phyloP scores from a whole-genome alignment of 2,888 invertebrate species.

The Aquatica leii region DNA sequence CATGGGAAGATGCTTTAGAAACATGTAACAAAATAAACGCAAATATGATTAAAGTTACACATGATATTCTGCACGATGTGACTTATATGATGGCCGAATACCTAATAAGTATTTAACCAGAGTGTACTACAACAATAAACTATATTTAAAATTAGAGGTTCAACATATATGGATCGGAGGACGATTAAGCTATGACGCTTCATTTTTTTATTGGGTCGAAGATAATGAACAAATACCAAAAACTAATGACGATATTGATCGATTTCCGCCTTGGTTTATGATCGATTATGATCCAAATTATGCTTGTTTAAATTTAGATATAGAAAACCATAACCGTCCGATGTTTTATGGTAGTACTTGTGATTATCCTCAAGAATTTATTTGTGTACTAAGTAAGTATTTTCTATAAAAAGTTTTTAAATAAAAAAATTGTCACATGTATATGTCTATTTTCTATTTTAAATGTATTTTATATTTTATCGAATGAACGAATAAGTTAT shows the following conservation, averaged over 20 bases:
- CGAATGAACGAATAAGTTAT: too few relatives aligned
- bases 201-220: constrained; percentile 12
- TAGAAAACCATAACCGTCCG: constrained; percentile 62
- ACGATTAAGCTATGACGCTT: constrained; percentile 11
- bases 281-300: constrained; percentile 61
- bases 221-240: constrained; percentile 4
- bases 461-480: too few relatives aligned
- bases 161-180: constrained; percentile 32
- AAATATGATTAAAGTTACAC: constrained; percentile 4
- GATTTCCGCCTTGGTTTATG: constrained; percentile 61
- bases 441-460: too few relatives aligned
- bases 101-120: too few relatives aligned
- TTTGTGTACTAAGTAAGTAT: constrained; percentile 51
- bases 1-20: constrained; percentile 19
- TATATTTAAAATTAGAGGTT: constrained; percentile 15
- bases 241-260: background rate
- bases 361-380: constrained; percentile 63
- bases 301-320: constrained; percentile 63
- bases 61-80: constrained; percentile 12
- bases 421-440: too few relatives aligned
- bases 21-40: background rate
- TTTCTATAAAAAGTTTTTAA: background rate
- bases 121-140: constrained; percentile 17
- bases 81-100: constrained; percentile 28
- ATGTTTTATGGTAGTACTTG: constrained; percentile 64